Evolutionary conservation across 2,888 invertebrate genomes (phyloP).

Genomic region (Caenorhabditis sulstoni): DNA sequence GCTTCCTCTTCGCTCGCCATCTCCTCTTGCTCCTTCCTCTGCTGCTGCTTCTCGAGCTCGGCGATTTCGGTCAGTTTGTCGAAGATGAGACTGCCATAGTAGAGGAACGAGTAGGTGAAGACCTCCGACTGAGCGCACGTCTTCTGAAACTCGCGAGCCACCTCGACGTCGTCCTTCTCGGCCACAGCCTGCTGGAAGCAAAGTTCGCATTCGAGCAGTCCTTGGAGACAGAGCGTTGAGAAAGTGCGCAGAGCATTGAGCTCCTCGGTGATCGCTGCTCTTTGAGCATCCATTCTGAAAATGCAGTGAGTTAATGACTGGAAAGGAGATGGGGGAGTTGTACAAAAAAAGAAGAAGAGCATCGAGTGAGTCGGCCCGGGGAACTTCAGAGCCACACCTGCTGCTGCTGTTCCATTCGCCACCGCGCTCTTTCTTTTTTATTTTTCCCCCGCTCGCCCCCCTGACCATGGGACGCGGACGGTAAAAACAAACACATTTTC

Average conservation of each 20-base stretch:
- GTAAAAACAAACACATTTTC: slow-evolving; percentile 52
- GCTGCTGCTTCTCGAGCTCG: slow-evolving; percentile 4
- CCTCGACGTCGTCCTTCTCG: background rate
- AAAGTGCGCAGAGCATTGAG: background rate
- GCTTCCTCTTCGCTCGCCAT: background rate
- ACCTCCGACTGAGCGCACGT: slow-evolving; percentile 9
- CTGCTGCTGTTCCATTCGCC: slow-evolving; percentile 7
- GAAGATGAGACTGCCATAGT: slow-evolving; percentile 7
- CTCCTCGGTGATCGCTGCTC: background rate
- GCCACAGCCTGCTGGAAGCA: background rate
- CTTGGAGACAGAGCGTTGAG: slow-evolving; percentile 21
- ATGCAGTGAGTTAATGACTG: background rate
- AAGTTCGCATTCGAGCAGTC: slow-evolving; percentile 6
- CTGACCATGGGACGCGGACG: background rate
- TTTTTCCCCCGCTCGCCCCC: slow-evolving; percentile 15
- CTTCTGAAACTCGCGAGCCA: background rate
- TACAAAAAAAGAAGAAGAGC: background rate
- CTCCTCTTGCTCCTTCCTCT: slow-evolving; percentile 3
- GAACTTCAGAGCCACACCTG: background rate
- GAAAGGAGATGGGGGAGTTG: background rate
- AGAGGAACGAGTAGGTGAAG: background rate
- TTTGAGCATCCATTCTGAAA: slow-evolving; percentile 19
- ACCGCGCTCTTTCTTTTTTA: slow-evolving; percentile 15
- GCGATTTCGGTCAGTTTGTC: slow-evolving; percentile 7
- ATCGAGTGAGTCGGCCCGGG: too few relatives aligned